These are phyloP conservation scores for Uloborus plumipes DNA, from an alignment of 2,888 invertebrate species.

Conservation along the genomic window DNA sequence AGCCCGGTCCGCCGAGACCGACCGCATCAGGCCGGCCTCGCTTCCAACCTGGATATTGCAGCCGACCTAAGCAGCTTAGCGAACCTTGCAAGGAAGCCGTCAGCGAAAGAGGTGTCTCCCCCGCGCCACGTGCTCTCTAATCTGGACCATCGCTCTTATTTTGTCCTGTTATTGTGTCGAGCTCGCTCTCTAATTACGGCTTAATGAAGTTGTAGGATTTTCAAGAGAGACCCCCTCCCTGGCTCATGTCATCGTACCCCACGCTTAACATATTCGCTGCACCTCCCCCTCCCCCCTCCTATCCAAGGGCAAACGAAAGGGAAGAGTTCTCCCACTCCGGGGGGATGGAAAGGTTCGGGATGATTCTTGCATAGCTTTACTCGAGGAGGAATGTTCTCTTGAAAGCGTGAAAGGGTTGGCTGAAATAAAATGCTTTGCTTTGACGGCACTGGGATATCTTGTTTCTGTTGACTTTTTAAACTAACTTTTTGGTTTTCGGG, in stretches of 20 bases:
- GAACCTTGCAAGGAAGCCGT: conserved; percentile 53
- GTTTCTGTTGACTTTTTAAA: too few relatives aligned
- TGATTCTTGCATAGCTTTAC: too few relatives aligned
- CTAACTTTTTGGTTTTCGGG: too few relatives aligned
- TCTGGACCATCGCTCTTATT: conserved; percentile 50
- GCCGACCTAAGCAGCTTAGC: conserved; percentile 58
- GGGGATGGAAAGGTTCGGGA: too few relatives aligned
- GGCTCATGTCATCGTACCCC: conserved; percentile 28
- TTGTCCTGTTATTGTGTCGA: conserved; percentile 60
- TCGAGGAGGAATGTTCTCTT: too few relatives aligned
- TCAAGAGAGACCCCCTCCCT: conserved; percentile 26
- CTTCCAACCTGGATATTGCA: conserved; percentile 44
- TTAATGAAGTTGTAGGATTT: conserved; percentile 65
- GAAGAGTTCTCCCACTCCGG: conserved; percentile 5
- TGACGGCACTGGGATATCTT: too few relatives aligned
- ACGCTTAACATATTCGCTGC: conserved; percentile 50
- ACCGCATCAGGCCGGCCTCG: conserved; percentile 31
- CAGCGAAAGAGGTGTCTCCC: conserved; percentile 28
- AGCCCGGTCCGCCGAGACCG: conserved; percentile 31
- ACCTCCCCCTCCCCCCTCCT: neutral
- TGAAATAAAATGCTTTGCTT: too few relatives aligned
- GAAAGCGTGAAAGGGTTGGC: too few relatives aligned
- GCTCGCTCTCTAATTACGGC: conserved; percentile 63
- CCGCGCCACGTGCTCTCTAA: conserved; percentile 39
- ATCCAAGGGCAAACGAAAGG: neutral